Base-by-base conservation (phyloP, 2,113 vertebrate species). In the Scopus umbretta region DNA sequence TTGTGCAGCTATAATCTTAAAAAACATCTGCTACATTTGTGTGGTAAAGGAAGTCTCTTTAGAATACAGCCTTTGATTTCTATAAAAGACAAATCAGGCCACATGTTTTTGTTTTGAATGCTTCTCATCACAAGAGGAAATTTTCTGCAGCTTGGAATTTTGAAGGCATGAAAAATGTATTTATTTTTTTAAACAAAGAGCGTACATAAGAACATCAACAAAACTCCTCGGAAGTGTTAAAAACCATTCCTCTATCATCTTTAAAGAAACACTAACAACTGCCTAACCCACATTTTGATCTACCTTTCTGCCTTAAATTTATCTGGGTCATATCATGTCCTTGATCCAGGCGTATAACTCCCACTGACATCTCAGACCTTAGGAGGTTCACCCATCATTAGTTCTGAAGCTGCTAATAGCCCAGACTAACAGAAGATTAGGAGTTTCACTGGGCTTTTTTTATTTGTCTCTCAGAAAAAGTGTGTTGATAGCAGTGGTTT, bases 1-100 rank as follows among this genome's bases (percentile, higher is more conserved):
- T 98, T 96, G 97, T 97, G 94, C 96, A 96, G 97, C 98, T 98
- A 96, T 98, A 97, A 98, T 98, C 97, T 97, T 90, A 38, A 97
- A 97, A 96, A 97, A 98, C 98, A 98, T 98, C 98, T 98, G 98
- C 97, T 98, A 97, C 98, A 98, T 98, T 98, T 98, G 98, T 98
- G 97, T 97, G 97, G 98, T 96, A 94, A 96, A 97, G 50, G 94
- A 98, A 92, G 97, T 96, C 97, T 98, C 97, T 98, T 97, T 97
- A 97, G 96, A 98, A 98, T 97, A 97, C 97, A 96, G 98, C 97
- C 97, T 98, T 98, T 98, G 98, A 98, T 98, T 98, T 98, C 97
- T 93, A 97, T 97, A 97, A 98, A 97, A 98, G 98, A 98, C 98
- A 98, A 98, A 98, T 98, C 98, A 98, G 97, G 95, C 97, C 80